phyloP scores from a whole-genome alignment of 2,888 invertebrate genomes.

The Agrochola macilenta region DNA sequence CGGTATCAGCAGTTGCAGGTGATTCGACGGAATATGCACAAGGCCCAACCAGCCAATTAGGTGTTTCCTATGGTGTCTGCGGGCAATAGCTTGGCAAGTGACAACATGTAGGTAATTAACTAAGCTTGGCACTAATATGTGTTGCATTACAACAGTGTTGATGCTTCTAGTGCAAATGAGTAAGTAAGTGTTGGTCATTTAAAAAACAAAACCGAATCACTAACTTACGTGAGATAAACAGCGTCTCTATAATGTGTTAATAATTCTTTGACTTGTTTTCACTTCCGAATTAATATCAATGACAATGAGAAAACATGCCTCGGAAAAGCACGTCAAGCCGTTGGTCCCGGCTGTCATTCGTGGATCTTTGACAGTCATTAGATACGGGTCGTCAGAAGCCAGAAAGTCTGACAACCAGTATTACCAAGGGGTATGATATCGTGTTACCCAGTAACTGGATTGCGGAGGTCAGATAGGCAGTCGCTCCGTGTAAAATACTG shows the following conservation, averaged over 20 bases:
- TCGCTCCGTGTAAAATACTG: too few species aligned
- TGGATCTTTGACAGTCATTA: too few species aligned
- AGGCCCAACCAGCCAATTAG: constrained; percentile 20
- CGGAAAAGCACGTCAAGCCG: too few species aligned
- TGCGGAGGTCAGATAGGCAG: too few species aligned
- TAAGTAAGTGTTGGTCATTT: background rate
- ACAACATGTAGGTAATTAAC: constrained; percentile 29
- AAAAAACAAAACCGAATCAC: background rate
- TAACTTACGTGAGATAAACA: background rate
- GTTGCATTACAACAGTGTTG: constrained; percentile 21
- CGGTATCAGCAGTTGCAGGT: constrained; percentile 24
- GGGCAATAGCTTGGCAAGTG: constrained; percentile 32
- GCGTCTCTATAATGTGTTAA: background rate
- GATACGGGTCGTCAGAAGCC: too few species aligned
- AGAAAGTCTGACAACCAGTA: too few species aligned
- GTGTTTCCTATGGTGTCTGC: constrained; percentile 5
- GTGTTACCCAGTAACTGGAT: too few species aligned
- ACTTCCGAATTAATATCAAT: constrained; percentile 1
- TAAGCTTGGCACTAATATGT: background rate
- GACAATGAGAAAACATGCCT: constrained; percentile 4
- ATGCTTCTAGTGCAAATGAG: constrained; percentile 4
- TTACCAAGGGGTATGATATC: too few species aligned
- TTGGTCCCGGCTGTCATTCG: too few species aligned
- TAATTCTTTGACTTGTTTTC: background rate
- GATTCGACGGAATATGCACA: constrained; percentile 11